phyloP scores from a whole-genome alignment of 1,140 invertebrate species.

The Drosophila bifasciata region DNA sequence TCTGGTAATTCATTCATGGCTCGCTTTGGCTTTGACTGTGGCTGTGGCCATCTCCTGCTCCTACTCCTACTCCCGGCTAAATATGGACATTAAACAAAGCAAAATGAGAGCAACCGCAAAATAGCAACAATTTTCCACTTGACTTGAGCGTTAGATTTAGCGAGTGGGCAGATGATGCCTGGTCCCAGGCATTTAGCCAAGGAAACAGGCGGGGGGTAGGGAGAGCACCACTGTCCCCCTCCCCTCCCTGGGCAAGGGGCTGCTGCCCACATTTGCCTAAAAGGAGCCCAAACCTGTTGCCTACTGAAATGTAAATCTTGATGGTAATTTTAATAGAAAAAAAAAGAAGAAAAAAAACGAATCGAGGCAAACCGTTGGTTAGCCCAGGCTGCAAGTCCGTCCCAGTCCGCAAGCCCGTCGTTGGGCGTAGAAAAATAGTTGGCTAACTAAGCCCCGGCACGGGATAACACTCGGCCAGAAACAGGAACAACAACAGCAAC shows the following conservation, averaged over 20 bases:
- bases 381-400: slow-evolving; percentile 30
- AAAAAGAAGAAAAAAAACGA: slow-evolving; percentile 72
- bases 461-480: slow-evolving; percentile 67
- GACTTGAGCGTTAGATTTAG: slow-evolving; percentile 66
- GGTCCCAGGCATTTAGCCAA: slow-evolving; percentile 54
- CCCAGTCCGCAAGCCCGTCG: slow-evolving; percentile 35
- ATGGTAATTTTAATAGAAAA: slow-evolving; percentile 84
- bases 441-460: slow-evolving; percentile 76
- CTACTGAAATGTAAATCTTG: slow-evolving; percentile 83
- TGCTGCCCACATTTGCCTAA: slow-evolving; percentile 76
- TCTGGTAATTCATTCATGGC: slow-evolving; percentile 52
- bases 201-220: background rate
- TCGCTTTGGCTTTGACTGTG: slow-evolving; percentile 28
- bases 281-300: slow-evolving; percentile 76
- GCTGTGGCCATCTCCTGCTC: slow-evolving; percentile 24
- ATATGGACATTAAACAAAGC: slow-evolving; percentile 76
- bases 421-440: slow-evolving; percentile 75
- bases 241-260: slow-evolving; percentile 10
- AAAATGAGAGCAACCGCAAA: slow-evolving; percentile 76
- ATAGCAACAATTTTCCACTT: slow-evolving; percentile 81
- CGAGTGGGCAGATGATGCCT: slow-evolving; percentile 60
- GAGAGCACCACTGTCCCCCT: background rate
- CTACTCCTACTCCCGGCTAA: slow-evolving; percentile 37
- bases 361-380: slow-evolving; percentile 70
- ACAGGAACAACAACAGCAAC: slow-evolving; percentile 51